phyloP scores from a whole-genome alignment of 37 sponge, comb jelly and placozoan species.

The Geodia barretti region DNA sequence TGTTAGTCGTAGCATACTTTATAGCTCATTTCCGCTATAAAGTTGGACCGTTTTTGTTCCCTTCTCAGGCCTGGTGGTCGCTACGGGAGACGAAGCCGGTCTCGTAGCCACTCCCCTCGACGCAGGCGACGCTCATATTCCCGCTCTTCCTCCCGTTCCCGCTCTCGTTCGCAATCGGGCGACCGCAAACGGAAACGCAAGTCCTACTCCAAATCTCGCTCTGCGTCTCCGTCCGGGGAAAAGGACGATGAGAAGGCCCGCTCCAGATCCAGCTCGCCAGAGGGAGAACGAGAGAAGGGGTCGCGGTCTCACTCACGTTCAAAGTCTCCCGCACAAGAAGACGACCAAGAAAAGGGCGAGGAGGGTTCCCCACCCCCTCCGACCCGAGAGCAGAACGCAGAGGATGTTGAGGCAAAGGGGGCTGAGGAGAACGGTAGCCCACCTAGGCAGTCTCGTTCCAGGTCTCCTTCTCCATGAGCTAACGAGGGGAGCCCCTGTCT shows the following conservation, averaged over 20 bases:
- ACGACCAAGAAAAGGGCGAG: not conserved
- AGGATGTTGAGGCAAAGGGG: too few relatives aligned
- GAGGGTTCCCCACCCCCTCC: too few relatives aligned
- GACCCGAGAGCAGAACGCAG: too few relatives aligned
- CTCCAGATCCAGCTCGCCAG: not conserved
- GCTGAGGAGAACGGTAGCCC: too few relatives aligned
- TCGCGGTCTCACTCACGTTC: constrained; percentile 8
- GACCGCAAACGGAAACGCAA: not conserved
- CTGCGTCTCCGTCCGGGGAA: constrained; percentile 6
- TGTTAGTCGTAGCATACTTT: not conserved
- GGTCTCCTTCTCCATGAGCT: not conserved
- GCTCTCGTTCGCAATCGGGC: constrained; percentile 32
- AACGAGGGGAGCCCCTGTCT: too few relatives aligned
- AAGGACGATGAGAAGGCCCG: not conserved
- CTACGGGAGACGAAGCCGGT: constrained; percentile 30
- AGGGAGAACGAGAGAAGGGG: not conserved
- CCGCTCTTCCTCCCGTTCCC: constrained; percentile 33
- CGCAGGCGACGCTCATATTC: constrained; percentile 2
- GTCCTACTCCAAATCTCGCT: constrained; percentile 8
- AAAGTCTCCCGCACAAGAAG: not conserved
- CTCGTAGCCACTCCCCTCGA: constrained; percentile 18
- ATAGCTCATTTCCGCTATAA: not conserved
- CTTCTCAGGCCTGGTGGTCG: not conserved
- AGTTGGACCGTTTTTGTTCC: not conserved
- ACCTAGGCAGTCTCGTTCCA: too few relatives aligned